These are phyloP conservation scores for Gymnocephalus cernua DNA, from an alignment of 2,113 vertebrate genomes.

Conservation along the genomic window DNA sequence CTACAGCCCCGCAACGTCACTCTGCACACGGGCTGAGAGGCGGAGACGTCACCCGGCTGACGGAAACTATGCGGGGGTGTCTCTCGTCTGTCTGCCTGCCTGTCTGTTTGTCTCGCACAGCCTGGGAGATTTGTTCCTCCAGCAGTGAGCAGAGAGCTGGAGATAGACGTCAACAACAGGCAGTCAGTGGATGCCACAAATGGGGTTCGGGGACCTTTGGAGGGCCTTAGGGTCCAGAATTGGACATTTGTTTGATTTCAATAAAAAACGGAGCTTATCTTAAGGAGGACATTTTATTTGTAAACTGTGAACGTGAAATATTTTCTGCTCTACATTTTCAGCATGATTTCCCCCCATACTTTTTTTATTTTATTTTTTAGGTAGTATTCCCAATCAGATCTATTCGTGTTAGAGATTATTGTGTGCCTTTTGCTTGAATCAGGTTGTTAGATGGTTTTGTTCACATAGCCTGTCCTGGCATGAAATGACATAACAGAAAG, in stretches of 20 bases:
- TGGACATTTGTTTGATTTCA: not conserved
- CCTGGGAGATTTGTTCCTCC: slow-evolving; percentile 43
- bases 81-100: slow-evolving; percentile 71
- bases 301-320: not conserved
- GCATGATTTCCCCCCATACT: not conserved
- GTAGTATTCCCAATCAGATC: not conserved
- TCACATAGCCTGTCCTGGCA: slow-evolving; percentile 30
- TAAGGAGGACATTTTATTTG: not conserved
- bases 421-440: not conserved
- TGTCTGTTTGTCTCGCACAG: slow-evolving; percentile 54
- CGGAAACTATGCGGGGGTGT: slow-evolving; percentile 86
- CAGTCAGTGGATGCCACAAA: not conserved
- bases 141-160: slow-evolving; percentile 7
- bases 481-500: slow-evolving; percentile 26
- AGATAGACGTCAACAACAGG: slow-evolving; percentile 17
- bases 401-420: not conserved
- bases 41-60: slow-evolving; percentile 82
- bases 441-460: slow-evolving; percentile 20
- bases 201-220: not conserved
- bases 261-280: not conserved
- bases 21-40: slow-evolving; percentile 74
- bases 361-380: not conserved
- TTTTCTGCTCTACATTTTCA: not conserved
- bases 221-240: not conserved
- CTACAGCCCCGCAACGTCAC: slow-evolving; percentile 82